Evolutionary conservation across 2,888 invertebrate species (phyloP), one percentile per base, ranked within the genome.

Genomic region (Pocota personata): DNA sequence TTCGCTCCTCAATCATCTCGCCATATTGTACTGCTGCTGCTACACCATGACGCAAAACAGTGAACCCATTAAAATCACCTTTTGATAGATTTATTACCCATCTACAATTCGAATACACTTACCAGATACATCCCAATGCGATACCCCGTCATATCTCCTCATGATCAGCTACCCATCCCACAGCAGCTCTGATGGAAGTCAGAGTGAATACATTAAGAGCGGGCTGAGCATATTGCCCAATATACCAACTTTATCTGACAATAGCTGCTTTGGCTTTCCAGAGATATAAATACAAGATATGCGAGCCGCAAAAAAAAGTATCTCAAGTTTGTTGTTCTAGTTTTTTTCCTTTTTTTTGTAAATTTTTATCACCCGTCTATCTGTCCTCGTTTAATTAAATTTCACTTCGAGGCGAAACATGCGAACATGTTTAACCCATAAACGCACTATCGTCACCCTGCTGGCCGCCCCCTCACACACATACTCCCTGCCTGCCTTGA

Each of bases 41-140:
- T 76, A 75, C 77, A 75, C 58, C 83, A 87, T 87, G 82, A 79
- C 83, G 87, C 64, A 82, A 77, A 87, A 87, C 82, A 88, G 87
- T 77, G 86, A 86, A 88, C 82, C 84, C 87, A 87, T 88, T 86
- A 87, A 87, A 88, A 86, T 90, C 91, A 90, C 90, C 90, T 90
- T 90, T 89, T 91, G 91, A 90, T 91, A 90, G 90, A 90, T 90
- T 91, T 91, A 91, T 90, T 91, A 90, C 91, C 89, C 89, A 88
- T 87, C 86, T 86, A 82, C 86, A 66, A 82, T 77, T 82, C 77
- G 76, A 82, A 86, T 76, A 86, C 86, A 86, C 76, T 86, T 86
- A 82, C 80, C 86, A 86, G 86, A 86, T 57, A 82, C 72, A 84
- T 50, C 79, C 82, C 27, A 72, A 79, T 35, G 71, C 71, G 55